These are phyloP conservation scores for Limnothrissa miodon DNA, from an alignment of 2,113 vertebrate species.

Conservation along the genomic window DNA sequence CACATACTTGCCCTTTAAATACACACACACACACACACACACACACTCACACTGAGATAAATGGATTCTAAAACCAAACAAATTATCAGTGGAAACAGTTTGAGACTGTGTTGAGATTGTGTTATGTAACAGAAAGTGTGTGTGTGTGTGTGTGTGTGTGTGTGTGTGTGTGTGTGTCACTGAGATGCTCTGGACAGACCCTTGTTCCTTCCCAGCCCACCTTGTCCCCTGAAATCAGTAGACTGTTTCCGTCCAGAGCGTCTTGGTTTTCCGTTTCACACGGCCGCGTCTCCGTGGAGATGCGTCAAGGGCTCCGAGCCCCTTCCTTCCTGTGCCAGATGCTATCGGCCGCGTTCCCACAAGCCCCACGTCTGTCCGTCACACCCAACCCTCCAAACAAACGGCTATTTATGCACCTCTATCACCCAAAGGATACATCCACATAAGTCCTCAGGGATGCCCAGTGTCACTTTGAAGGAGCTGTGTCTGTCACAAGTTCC, in stretches of 20 bases:
- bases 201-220: slow-evolving; percentile 2
- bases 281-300: not conserved
- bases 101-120: not conserved
- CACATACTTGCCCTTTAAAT: slow-evolving; percentile 1
- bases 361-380: not conserved
- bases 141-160: not conserved
- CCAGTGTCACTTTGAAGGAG: not conserved
- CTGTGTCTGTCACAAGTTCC: not conserved
- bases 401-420: not conserved
- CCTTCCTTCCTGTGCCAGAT: not conserved
- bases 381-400: not conserved
- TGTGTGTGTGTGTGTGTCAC: not conserved
- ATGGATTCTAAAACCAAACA: not conserved
- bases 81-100: slow-evolving; percentile 1
- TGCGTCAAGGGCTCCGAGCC: not conserved
- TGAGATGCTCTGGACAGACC: not conserved
- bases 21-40: slow-evolving; percentile 1
- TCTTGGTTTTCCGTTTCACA: not conserved
- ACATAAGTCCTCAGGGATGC: not conserved
- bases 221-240: not conserved
- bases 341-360: not conserved
- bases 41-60: not conserved
- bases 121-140: not conserved
- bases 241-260: not conserved
- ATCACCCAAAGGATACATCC: not conserved